Evolutionary conservation across 2,888 invertebrate genomes (phyloP), one percentile per base, ranked within the genome.

Genomic region (Sarcophaga caerulescens): DNA sequence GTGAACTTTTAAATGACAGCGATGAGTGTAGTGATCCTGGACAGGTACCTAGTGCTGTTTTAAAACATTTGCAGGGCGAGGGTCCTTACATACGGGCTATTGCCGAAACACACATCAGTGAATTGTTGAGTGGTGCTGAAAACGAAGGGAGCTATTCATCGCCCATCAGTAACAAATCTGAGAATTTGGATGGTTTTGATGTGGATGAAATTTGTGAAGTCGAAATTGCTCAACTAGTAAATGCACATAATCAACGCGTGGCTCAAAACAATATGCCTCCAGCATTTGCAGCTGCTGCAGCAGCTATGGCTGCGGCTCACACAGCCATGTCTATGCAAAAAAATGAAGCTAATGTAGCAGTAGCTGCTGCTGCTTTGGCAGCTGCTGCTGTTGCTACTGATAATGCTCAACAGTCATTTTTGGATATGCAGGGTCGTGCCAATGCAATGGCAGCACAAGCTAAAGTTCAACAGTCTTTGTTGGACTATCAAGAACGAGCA

Each of bases 161-260:
- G 0, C 95, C 97, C 52, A 96, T 98, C 94, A 98, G 98, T 87
- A 97, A 97, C 89, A 98, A 98, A 93, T 98, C 98, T 2, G 98
- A 98, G 90, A 98, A 98, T 92, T 96, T 98, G 95, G 98, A 97
- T 0, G 98, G 98, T 93, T 97, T 98, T 90, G 98, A 98, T 90
- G 98, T 98, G 6, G 98, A 98, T 4, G 96, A 96, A 90, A 97
- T 97, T 90, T 97, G 97, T 91, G 98, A 98, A 90, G 97, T 97
- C 45, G 97, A 96, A 91, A 93, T 97, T 59, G 97, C 96, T 0
- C 95, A 97, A 89, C 94, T 97, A 66, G 96, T 96, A 0, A 96
- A 96, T 73, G 95, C 90, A 0, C 91, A 91, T 84, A 89, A 89
- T 0, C 88, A 88, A 10, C 90, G 89, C 6, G 90, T 90, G 0